phyloP scores from a whole-genome alignment of 2,113 vertebrate species.

The Tragelaphus imberbis region DNA sequence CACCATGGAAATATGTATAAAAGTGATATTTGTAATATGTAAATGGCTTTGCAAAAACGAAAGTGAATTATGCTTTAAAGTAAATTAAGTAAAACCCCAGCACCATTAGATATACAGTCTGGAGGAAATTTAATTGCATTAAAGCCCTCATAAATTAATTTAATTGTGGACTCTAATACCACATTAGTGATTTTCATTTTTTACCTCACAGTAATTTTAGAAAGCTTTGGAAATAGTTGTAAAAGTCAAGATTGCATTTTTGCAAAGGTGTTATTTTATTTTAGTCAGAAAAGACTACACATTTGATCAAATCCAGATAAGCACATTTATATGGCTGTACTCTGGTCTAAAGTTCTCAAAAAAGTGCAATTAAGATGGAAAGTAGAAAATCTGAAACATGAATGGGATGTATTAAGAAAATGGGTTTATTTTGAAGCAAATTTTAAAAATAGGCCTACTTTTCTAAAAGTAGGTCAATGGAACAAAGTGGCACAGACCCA shows the following conservation, averaged over 20 bases:
- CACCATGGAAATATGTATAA: constrained; percentile 63
- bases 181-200: constrained; percentile 64
- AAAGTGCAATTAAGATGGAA: constrained; percentile 30
- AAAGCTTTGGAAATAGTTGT: constrained; percentile 20
- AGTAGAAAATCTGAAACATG: not conserved
- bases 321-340: not conserved
- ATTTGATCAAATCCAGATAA: constrained; percentile 40
- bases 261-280: not conserved
- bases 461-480: constrained; percentile 10
- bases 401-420: constrained; percentile 28
- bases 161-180: constrained; percentile 54
- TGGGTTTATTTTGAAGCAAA: constrained; percentile 5
- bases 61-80: constrained; percentile 67
- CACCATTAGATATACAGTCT: constrained; percentile 61
- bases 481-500: not conserved
- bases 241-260: constrained; percentile 28
- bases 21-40: constrained; percentile 74
- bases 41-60: constrained; percentile 72
- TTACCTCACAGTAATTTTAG: constrained; percentile 21
- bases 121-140: constrained; percentile 72
- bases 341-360: not conserved
- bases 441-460: not conserved
- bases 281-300: not conserved
- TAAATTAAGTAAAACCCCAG: constrained; percentile 63
- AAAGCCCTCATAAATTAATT: constrained; percentile 74